A percentile compares a stretch with the other conserved stretches of the same genome.
phyloP scores from a whole-genome alignment of 2,888 invertebrate genomes.

The Celastrina argiolus region DNA sequence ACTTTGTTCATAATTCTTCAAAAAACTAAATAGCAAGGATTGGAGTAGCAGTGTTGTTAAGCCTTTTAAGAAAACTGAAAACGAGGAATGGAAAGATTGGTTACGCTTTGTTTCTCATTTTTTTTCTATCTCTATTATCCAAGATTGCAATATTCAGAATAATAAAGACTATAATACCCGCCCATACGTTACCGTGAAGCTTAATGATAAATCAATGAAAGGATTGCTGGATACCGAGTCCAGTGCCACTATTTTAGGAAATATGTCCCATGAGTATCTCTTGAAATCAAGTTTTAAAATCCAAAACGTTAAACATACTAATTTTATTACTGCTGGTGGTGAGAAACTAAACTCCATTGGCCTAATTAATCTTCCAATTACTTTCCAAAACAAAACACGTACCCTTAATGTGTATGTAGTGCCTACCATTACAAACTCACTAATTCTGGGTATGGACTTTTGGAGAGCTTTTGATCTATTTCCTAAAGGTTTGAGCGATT shows the following conservation, averaged over 20 bases:
- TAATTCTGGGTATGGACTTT: conserved; percentile 33
- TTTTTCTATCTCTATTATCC: not conserved
- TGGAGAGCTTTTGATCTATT: conserved; percentile 29
- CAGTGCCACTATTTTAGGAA: not conserved
- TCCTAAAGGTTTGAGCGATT: conserved; percentile 1
- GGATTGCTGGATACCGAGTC: not conserved
- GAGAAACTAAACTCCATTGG: conserved; percentile 25
- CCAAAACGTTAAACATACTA: not conserved
- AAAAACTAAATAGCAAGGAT: conserved; percentile 31
- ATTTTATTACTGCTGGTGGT: not conserved
- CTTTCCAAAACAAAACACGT: conserved; percentile 24
- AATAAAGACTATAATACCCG: not conserved
- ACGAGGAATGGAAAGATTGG: conserved; percentile 29
- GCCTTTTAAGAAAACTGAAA: conserved; percentile 9
- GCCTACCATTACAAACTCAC: conserved; percentile 19
- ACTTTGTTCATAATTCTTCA: not conserved
- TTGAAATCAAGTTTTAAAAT: not conserved
- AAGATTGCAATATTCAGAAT: not conserved
- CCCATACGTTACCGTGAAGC: not conserved
- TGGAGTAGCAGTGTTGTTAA: conserved; percentile 9
- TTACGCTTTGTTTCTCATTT: conserved; percentile 22
- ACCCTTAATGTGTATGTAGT: conserved; percentile 28
- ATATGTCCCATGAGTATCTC: not conserved
- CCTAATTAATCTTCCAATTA: conserved; percentile 27
- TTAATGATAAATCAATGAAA: not conserved